phyloP scores from a whole-genome alignment of 2,797 vertebrate species.

The Microhierax caerulescens region DNA sequence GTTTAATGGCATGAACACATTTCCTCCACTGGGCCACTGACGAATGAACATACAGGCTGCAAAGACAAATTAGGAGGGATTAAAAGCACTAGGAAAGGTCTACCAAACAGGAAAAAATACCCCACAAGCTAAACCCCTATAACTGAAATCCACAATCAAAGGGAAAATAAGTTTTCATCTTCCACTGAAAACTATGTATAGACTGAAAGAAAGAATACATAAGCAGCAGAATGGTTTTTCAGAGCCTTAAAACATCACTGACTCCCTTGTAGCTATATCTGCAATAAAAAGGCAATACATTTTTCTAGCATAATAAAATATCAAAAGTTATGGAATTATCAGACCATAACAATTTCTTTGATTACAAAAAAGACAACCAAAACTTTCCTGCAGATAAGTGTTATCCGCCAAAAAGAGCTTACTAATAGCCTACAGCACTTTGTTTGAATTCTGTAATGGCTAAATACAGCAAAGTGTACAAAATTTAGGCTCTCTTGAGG shows the following conservation, averaged over 20 bases:
- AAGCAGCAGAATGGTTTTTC: background rate
- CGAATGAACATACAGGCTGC: conserved; percentile 95
- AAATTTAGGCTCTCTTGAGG: background rate
- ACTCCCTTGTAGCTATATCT: background rate
- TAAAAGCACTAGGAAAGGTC: conserved; percentile 36
- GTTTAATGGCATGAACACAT: conserved; percentile 96
- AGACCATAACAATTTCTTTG: background rate
- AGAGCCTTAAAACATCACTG: background rate
- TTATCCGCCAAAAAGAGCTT: background rate
- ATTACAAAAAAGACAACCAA: background rate
- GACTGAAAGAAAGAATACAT: background rate
- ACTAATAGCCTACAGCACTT: background rate
- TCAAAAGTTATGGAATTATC: background rate
- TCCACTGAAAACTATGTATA: background rate
- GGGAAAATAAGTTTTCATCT: background rate
- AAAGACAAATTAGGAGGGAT: conserved; percentile 73
- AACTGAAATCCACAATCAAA: background rate
- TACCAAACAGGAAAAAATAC: background rate
- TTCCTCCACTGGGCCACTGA: conserved; percentile 96
- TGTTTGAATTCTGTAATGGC: background rate
- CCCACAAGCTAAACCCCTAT: background rate
- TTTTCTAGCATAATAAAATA: background rate
- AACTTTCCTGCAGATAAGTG: background rate
- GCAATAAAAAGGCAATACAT: background rate
- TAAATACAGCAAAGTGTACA: background rate